phyloP scores from a whole-genome alignment of 2,113 vertebrate genomes.

The Pteropus alecto region DNA sequence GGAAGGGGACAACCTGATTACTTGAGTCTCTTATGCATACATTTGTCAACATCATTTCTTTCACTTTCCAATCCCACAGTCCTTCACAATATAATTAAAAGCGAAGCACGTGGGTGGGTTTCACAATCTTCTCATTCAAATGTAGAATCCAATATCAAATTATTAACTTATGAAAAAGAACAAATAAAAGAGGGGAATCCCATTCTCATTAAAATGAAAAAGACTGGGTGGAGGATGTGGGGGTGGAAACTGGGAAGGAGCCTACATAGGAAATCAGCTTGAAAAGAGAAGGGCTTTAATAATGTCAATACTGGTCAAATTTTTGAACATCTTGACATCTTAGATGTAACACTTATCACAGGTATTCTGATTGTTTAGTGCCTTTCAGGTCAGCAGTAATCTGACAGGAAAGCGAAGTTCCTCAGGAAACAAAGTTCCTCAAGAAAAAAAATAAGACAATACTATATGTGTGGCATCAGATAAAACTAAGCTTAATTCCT shows the following conservation, averaged over 20 bases:
- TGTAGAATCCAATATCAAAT: constrained; percentile 68
- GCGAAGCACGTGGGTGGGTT: constrained; percentile 56
- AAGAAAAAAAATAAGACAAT: background rate
- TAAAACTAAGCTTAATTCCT: background rate
- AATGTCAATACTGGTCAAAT: background rate
- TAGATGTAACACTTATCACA: background rate
- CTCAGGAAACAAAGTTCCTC: background rate
- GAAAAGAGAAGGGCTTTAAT: background rate
- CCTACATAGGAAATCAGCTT: background rate
- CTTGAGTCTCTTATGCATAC: background rate
- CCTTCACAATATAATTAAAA: constrained; percentile 56
- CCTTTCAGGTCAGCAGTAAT: background rate
- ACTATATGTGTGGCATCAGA: background rate
- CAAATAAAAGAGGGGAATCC: constrained; percentile 73
- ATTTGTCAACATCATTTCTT: constrained; percentile 41
- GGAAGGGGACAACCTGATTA: constrained; percentile 45
- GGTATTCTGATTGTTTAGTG: background rate
- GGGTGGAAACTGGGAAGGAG: background rate
- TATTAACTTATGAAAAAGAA: constrained; percentile 71
- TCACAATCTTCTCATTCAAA: constrained; percentile 37
- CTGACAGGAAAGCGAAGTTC: background rate
- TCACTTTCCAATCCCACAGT: constrained; percentile 44
- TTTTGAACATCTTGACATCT: background rate
- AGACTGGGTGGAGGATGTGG: background rate
- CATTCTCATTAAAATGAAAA: constrained; percentile 69